A percentile compares a stretch with the other conserved stretches of the same genome.
phyloP scores from a whole-genome alignment of 2,797 vertebrate genomes.

The Lepilemur septentrionalis region DNA sequence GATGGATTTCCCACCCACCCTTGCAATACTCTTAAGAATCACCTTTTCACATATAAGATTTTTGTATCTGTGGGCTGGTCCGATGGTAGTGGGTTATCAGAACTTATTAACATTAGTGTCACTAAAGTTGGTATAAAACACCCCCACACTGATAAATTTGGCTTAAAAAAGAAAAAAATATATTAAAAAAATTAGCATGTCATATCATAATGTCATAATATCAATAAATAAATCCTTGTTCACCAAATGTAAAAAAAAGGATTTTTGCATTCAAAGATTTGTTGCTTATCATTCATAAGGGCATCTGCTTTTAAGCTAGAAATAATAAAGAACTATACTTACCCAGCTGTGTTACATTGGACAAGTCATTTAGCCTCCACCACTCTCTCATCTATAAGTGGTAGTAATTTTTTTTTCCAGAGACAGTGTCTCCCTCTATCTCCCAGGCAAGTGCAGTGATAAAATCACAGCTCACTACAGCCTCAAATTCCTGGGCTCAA shows the following conservation, averaged over 20 bases:
- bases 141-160: no score
- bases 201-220: no score
- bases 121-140: no score
- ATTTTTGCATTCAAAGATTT: slow-evolving; percentile 3
- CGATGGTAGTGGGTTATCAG: no score
- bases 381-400: background rate
- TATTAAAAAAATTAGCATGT: no score
- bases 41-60: slow-evolving; percentile 23
- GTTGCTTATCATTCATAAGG: background rate
- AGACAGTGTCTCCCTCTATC: background rate
- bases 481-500: background rate
- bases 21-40: background rate
- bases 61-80: background rate
- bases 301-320: background rate
- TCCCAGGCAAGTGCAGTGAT: background rate
- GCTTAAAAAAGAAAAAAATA: no score
- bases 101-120: no score
- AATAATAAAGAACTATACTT: background rate
- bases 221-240: no score
- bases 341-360: background rate
- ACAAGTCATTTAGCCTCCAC: background rate
- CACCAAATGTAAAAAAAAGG: no score
- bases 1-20: background rate
- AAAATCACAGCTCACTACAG: background rate
- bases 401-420: background rate